Conservation (phyloP, 2,113 vertebrate species). For the Engystomops pustulosus region DNA sequence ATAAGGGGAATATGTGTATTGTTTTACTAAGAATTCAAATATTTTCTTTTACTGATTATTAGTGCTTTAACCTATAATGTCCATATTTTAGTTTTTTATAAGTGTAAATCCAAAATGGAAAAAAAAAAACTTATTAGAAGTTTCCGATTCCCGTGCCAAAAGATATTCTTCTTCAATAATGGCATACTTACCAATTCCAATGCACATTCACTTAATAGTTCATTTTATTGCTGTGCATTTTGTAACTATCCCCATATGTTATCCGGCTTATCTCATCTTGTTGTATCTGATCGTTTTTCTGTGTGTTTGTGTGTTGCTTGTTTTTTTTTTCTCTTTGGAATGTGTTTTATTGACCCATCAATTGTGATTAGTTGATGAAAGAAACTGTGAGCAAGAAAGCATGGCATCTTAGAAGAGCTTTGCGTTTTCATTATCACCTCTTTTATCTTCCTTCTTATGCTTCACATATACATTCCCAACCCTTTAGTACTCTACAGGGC, state of each 20-base stretch:
- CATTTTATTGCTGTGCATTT: slow-evolving; percentile 11
- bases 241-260: slow-evolving; percentile 13
- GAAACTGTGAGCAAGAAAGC: slow-evolving; percentile 51
- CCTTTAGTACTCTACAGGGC: slow-evolving; percentile 51
- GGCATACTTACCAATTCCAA: slow-evolving; percentile 28
- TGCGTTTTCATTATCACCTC: slow-evolving; percentile 51
- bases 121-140: no score
- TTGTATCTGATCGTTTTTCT: neutral
- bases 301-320: slow-evolving; percentile 28
- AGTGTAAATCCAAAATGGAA: no score
- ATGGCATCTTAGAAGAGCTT: slow-evolving; percentile 29
- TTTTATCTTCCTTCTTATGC: slow-evolving; percentile 51
- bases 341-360: slow-evolving; percentile 53
- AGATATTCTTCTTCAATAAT: neutral
- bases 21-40: no score
- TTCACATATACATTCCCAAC: slow-evolving; percentile 52
- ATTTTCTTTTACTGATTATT: no score
- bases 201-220: neutral
- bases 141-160: slow-evolving; percentile 16
- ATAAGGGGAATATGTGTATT: no score
- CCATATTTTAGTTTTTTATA: neutral
- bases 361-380: slow-evolving; percentile 57
- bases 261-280: neutral
- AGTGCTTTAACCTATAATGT: no score
- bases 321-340: slow-evolving; percentile 32